Conservation (phyloP, 2,113 vertebrate genomes). For the Eubucco bourcierii region DNA sequence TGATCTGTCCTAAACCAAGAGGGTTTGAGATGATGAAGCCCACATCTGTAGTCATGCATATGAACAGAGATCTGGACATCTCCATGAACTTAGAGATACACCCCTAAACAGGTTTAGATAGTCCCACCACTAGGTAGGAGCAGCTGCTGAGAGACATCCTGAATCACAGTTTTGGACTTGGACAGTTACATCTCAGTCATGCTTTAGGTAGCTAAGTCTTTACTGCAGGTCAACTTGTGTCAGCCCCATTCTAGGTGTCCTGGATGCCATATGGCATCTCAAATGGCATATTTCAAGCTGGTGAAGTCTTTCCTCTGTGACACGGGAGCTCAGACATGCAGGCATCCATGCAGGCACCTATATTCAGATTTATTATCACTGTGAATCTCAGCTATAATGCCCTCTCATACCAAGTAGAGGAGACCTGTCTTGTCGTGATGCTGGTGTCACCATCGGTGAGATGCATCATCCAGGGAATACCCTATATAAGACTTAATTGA, state of each 20-base stretch:
- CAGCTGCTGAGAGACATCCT: background rate
- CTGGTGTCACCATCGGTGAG: background rate
- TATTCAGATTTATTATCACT: background rate
- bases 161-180: background rate
- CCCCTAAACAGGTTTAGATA: background rate
- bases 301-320: background rate
- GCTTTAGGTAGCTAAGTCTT: background rate
- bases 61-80: background rate
- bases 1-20: background rate
- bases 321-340: background rate
- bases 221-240: background rate
- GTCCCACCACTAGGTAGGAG: background rate
- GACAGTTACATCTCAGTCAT: background rate
- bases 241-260: background rate
- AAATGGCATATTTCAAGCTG: background rate
- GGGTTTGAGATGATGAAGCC: background rate
- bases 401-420: background rate
- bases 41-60: background rate
- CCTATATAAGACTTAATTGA: fast-evolving
- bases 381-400: background rate
- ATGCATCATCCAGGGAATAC: background rate
- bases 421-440: background rate
- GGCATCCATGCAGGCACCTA: background rate
- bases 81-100: background rate
- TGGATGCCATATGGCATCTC: background rate